These are phyloP conservation scores for Acanthurus tractus DNA, from an alignment of 2,797 vertebrate species.

Conservation along the genomic window DNA sequence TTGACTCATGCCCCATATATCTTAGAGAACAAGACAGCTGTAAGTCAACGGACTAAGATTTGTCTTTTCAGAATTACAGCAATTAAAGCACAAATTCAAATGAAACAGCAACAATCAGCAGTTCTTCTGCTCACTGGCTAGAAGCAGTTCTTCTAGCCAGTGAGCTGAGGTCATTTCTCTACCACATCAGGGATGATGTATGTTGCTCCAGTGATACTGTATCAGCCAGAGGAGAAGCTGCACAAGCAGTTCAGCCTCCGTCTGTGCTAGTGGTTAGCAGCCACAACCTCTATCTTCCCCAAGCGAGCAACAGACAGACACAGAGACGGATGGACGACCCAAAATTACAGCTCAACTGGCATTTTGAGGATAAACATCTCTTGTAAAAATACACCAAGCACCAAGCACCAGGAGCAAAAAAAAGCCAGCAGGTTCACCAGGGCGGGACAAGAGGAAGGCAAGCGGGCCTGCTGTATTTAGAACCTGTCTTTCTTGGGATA, in stretches of 20 bases:
- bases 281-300: conserved; percentile 67
- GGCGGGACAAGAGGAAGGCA: conserved; percentile 62
- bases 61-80: not conserved
- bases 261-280: conserved; percentile 65
- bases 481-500: conserved; percentile 71
- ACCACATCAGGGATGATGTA: conserved; percentile 46
- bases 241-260: conserved; percentile 22
- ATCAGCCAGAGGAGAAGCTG: conserved; percentile 51
- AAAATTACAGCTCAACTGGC: conserved; percentile 82
- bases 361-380: conserved; percentile 83
- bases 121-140: no score
- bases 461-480: conserved; percentile 73
- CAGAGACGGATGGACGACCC: conserved; percentile 70
- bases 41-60: not conserved
- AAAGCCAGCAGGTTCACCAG: conserved; percentile 72
- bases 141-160: not conserved
- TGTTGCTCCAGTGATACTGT: not conserved
- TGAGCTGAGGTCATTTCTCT: not conserved
- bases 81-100: conserved; percentile 2
- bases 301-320: conserved; percentile 67
- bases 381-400: conserved; percentile 82
- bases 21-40: not conserved
- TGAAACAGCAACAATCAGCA: not conserved
- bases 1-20: conserved; percentile 19
- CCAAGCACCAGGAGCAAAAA: conserved; percentile 60